Evolutionary conservation across 1,140 invertebrate genomes (phyloP), one percentile per base, ranked within the genome.

Genomic region (Ptiloglossa arizonensis): DNA sequence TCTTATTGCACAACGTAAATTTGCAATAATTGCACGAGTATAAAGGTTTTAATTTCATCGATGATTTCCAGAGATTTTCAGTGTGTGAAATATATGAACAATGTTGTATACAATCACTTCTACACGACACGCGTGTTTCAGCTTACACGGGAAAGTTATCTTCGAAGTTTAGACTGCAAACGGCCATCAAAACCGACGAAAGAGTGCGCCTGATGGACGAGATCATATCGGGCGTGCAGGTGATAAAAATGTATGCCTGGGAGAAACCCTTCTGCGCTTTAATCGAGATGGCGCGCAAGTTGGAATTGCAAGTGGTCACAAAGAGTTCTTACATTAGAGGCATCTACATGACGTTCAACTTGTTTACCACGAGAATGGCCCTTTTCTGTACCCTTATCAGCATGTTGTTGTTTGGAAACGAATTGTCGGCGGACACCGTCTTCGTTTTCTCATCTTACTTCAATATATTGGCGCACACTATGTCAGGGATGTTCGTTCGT

Each of bases 191-290:
- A 81, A 97, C 96, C 0, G 96, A 97, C 88, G 95, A 96, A 87
- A 90, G 97, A 59, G 95, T 97, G 2, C 91, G 95, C 9, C 86
- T 97, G 19, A 97, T 97, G 95, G 96, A 96, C 84, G 96, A 97
- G 91, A 95, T 97, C 24, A 94, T 97, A 27, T 94, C 93, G 0
- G 95, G 94, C 0, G 93, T 95, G 0, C 94, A 95, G 84, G 95
- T 98, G 1, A 96, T 97, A 71, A 97, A 97, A 90, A 96, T 97
- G 96, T 96, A 96, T 85, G 94, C 95, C 0, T 96, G 96, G 96
- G 96, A 96, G 85, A 95, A 94, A 83, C 94, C 95, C 0, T 96
- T 96, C 81, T 94, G 94, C 29, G 93, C 93, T 22, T 81, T 96
- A 3, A 92, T 96, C 1, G 90, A 93, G n/a, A 66, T 92, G 0